A percentile compares a stretch with the other conserved stretches of the same genome.
Conservation (phyloP, 2,113 vertebrate species). For the Anarhynchus alexandrinus region DNA sequence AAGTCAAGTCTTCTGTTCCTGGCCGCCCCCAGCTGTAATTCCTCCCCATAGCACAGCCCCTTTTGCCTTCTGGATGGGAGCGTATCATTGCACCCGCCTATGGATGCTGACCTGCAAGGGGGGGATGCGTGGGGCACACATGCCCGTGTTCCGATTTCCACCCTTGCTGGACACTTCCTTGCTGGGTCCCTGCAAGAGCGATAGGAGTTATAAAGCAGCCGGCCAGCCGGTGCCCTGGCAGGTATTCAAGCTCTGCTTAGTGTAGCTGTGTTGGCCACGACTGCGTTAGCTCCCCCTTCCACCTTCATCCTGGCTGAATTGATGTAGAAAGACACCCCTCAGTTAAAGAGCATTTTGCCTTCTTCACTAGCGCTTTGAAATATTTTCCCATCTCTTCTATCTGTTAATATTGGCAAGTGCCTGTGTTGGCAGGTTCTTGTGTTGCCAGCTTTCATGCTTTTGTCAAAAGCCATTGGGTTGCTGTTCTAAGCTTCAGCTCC, state of each 20-base stretch:
- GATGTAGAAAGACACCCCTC: not conserved
- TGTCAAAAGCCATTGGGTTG: not conserved
- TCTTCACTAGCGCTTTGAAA: not conserved
- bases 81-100: not conserved
- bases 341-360: not conserved
- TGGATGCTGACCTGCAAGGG: fast-evolving
- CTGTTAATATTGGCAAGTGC: not conserved
- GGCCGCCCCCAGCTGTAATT: not conserved
- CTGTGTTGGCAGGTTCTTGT: not conserved
- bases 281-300: not conserved
- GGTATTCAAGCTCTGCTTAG: not conserved
- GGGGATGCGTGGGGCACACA: too few species aligned
- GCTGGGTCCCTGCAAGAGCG: not conserved
- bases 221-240: not conserved
- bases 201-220: not conserved
- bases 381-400: not conserved
- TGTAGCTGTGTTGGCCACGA: not conserved
- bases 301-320: not conserved
- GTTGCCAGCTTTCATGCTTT: not conserved
- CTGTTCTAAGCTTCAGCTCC: not conserved
- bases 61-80: not conserved
- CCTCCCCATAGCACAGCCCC: not conserved
- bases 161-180: not conserved
- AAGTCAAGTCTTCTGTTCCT: not conserved
- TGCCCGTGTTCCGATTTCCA: not conserved